phyloP scores from a whole-genome alignment of 2,797 vertebrate species.

The Acanthis flammea region DNA sequence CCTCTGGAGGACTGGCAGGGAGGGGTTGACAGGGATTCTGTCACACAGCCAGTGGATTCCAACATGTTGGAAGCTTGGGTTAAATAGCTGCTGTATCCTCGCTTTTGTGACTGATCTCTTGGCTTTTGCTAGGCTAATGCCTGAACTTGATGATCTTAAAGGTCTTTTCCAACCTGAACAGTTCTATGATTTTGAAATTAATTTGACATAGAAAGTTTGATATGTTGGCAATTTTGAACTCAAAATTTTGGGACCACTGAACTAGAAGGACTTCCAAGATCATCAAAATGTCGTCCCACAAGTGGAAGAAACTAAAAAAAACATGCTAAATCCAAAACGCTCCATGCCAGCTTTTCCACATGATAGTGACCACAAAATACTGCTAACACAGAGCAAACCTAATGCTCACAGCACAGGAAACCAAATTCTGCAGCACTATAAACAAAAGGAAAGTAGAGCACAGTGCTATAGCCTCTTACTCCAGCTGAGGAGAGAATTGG shows the following conservation, averaged over 20 bases:
- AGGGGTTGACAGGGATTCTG: neutral
- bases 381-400: rapidly evolving
- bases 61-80: neutral
- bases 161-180: neutral
- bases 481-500: neutral
- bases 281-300: neutral
- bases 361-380: neutral
- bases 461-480: neutral
- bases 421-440: neutral
- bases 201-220: neutral
- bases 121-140: neutral
- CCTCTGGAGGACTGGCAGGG: neutral
- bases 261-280: neutral
- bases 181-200: neutral
- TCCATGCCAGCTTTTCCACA: neutral
- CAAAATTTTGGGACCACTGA: neutral
- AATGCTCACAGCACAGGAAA: neutral
- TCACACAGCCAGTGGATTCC: neutral
- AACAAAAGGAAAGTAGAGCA: neutral
- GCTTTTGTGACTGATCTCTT: neutral
- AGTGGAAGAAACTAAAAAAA: neutral
- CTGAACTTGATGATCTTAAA: neutral
- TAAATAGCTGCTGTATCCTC: conserved; percentile 17
- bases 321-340: rapidly evolving
- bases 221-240: neutral